Conservation (phyloP, 2,113 vertebrate genomes). For the Antechinus stuartii region DNA sequence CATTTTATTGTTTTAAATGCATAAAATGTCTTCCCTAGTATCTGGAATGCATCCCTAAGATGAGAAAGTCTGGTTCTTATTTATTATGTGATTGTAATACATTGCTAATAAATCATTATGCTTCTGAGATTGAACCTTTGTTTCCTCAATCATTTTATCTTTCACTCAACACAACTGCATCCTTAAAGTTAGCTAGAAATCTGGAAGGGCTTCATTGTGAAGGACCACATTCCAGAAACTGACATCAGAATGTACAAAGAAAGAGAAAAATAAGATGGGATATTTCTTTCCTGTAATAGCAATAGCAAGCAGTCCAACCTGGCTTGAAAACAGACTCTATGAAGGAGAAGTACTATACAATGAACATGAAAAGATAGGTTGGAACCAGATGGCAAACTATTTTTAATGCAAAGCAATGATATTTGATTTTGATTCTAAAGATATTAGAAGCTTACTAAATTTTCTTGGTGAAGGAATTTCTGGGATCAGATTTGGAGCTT, state of each 20-base stretch:
- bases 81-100: neutral
- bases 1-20: neutral
- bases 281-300: neutral
- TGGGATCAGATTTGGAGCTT: no score
- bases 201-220: no score
- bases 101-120: neutral
- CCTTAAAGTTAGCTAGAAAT: neutral
- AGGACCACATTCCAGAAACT: no score
- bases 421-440: no score
- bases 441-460: no score
- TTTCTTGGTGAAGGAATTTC: no score
- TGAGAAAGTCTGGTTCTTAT: neutral
- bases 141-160: neutral
- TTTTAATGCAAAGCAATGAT: no score
- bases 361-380: conserved; percentile 13
- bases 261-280: no score
- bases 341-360: neutral
- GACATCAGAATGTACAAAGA: no score
- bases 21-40: neutral
- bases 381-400: no score
- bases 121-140: neutral
- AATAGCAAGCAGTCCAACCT: conserved; percentile 10
- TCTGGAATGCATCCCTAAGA: neutral
- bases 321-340: neutral
- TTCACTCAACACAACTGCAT: neutral